Percentiles rank a stretch among this genome's conserved stretches.
phyloP scores from a whole-genome alignment of 2,888 invertebrate genomes.

The Leptinotarsa tumamoca region DNA sequence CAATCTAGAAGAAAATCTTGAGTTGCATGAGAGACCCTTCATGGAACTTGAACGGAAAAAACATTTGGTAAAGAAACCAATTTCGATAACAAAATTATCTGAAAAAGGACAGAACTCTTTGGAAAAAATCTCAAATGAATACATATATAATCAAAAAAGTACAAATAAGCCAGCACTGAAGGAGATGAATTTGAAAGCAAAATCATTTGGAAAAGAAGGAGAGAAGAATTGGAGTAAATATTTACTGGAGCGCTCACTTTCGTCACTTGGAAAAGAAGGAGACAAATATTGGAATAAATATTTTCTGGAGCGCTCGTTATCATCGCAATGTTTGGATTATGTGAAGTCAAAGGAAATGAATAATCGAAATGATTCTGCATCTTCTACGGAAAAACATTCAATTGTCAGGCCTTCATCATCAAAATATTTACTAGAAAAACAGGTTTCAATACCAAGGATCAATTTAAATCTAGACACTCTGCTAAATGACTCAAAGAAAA shows the following conservation, averaged over 20 bases:
- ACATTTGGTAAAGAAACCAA: too few relatives aligned
- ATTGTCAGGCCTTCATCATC: neutral
- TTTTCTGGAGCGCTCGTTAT: neutral
- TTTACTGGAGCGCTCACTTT: slow-evolving; percentile 1
- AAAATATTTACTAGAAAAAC: neutral
- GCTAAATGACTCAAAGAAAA: neutral
- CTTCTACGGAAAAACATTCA: neutral
- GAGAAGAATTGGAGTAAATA: neutral
- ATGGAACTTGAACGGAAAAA: neutral
- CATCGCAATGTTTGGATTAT: neutral
- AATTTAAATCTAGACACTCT: neutral
- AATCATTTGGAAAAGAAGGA: neutral
- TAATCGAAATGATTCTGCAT: neutral
- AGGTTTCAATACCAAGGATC: neutral
- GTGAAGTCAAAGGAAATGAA: neutral
- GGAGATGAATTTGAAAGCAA: neutral
- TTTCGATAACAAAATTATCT: too few relatives aligned
- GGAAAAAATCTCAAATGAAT: too few relatives aligned
- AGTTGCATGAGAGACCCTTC: too few relatives aligned
- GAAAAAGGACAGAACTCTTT: too few relatives aligned
- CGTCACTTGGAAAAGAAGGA: neutral
- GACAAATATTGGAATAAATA: neutral
- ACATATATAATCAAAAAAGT: too few relatives aligned
- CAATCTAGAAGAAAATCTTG: too few relatives aligned
- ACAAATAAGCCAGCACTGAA: neutral